phyloP scores from a whole-genome alignment of 2,888 invertebrate genomes.

The Ferrisia virgata region DNA sequence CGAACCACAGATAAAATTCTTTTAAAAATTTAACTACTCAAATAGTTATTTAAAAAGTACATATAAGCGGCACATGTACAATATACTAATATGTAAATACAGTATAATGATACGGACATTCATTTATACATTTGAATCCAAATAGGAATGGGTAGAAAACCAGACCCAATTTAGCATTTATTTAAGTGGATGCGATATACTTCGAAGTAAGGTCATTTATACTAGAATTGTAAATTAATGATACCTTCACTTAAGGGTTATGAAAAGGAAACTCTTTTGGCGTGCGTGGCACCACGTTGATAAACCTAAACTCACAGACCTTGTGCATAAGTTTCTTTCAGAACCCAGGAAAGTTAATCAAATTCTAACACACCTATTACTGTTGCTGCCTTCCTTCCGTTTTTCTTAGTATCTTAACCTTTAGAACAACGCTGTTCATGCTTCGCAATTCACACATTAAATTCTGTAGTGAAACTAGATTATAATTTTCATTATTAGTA shows the following conservation, averaged over 20 bases:
- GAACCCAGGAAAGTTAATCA: neutral
- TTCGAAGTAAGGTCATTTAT: neutral
- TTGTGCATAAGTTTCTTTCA: neutral
- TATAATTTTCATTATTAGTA: neutral
- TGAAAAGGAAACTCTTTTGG: conserved; percentile 6
- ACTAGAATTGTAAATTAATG: neutral
- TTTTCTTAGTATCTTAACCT: neutral
- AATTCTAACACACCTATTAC: neutral
- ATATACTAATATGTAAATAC: too few species aligned
- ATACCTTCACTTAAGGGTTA: neutral
- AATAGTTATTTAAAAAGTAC: too few species aligned
- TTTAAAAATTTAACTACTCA: too few species aligned
- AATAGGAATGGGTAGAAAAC: too few species aligned
- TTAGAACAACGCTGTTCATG: neutral
- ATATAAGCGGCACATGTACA: too few species aligned
- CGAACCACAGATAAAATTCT: too few species aligned
- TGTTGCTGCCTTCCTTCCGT: neutral
- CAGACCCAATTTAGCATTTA: neutral
- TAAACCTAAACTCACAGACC: neutral
- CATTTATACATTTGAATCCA: too few species aligned
- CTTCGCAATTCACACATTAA: neutral
- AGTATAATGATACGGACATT: too few species aligned
- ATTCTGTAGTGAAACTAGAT: neutral
- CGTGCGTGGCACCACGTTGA: conserved; percentile 32
- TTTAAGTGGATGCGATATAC: neutral